These are phyloP conservation scores for Cyclopterus lumpus DNA, from an alignment of 2,797 vertebrate species.

Conservation along the genomic window DNA sequence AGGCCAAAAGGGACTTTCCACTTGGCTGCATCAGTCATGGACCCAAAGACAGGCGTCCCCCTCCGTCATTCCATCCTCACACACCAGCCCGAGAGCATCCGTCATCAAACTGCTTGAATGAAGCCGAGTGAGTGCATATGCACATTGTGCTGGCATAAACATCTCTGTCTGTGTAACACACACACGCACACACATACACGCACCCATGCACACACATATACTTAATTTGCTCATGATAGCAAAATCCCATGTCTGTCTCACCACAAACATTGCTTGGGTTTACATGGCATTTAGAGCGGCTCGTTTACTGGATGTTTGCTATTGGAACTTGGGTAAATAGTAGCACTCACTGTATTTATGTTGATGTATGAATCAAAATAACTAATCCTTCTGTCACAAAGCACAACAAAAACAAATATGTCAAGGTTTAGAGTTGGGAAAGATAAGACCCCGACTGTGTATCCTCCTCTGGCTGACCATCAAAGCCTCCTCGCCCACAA, in stretches of 20 bases:
- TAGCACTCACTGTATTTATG: neutral
- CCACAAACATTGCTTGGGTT: constrained; percentile 2
- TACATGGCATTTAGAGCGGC: neutral
- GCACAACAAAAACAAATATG: neutral
- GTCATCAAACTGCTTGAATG: constrained; percentile 7
- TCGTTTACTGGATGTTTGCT: constrained; percentile 11
- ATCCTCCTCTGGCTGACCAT: neutral
- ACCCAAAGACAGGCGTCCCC: constrained; percentile 27
- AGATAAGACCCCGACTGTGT: neutral
- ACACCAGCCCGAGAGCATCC: constrained; percentile 25
- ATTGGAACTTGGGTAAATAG: constrained; percentile 8
- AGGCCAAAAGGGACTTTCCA: constrained; percentile 65
- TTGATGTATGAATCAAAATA: neutral
- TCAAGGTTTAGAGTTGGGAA: neutral
- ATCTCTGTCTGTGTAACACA: neutral
- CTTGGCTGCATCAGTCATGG: constrained; percentile 32
- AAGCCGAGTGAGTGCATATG: neutral
- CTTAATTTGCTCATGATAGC: neutral
- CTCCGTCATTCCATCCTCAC: constrained; percentile 4
- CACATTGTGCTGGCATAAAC: neutral
- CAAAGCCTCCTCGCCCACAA: neutral
- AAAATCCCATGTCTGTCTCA: neutral
- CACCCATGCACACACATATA: too few relatives aligned
- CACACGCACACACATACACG: neutral
- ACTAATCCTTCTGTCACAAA: neutral